Conservation (phyloP, 2,113 vertebrate species). For the Eulacestoma nigropectus region DNA sequence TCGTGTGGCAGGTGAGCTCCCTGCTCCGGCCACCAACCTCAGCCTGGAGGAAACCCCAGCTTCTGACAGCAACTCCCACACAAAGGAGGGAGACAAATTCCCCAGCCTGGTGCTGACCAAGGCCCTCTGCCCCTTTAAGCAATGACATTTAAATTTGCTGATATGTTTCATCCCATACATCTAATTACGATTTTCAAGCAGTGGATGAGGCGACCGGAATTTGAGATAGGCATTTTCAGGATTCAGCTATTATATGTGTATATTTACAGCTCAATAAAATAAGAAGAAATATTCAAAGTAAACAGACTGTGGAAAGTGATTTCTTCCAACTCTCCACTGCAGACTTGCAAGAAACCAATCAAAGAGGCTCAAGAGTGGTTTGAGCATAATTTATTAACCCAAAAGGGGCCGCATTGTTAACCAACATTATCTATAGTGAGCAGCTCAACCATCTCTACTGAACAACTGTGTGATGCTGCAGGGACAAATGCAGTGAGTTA, state of each 20-base stretch:
- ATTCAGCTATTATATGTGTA: background rate
- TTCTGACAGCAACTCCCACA: rapidly evolving
- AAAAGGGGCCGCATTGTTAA: constrained; percentile 31
- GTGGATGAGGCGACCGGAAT: rapidly evolving
- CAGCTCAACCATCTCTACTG: background rate
- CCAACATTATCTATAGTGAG: constrained; percentile 50
- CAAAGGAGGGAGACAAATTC: background rate
- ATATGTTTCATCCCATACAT: background rate
- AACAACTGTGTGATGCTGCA: constrained; percentile 40
- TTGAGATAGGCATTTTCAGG: background rate
- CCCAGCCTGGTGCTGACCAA: rapidly evolving
- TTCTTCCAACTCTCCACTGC: constrained; percentile 38
- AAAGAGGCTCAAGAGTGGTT: constrained; percentile 12
- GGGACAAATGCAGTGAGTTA: constrained; percentile 59
- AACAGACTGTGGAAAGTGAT: constrained; percentile 31
- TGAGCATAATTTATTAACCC: constrained; percentile 35
- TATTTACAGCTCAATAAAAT: constrained; percentile 20
- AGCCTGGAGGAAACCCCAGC: rapidly evolving
- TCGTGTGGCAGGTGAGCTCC: rapidly evolving
- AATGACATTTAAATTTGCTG: background rate
- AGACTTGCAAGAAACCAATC: constrained; percentile 46
- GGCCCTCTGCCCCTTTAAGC: background rate
- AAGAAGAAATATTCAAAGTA: constrained; percentile 26
- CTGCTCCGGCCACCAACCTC: background rate
- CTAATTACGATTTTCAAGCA: background rate